A percentile compares a stretch with the other conserved stretches of the same genome.
Evolutionary conservation across 2,797 vertebrate genomes (phyloP).

Genomic region (Meriones psammophilus): DNA sequence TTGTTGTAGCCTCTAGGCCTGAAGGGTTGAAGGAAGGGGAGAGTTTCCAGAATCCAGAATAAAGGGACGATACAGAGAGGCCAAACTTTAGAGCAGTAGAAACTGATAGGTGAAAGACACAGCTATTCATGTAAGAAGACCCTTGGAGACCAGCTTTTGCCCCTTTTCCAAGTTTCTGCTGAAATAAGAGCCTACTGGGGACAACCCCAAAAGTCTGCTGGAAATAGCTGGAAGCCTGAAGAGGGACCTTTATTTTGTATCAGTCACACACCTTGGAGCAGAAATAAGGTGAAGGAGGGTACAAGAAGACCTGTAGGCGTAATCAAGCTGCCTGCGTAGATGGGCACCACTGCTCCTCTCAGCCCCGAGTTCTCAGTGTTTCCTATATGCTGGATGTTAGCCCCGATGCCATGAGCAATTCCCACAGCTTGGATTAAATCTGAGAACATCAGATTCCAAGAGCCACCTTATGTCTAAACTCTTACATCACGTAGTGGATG

Average conservation of each 20-base stretch:
- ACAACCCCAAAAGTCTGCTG: not conserved
- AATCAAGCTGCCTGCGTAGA: not conserved
- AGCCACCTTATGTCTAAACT: not conserved
- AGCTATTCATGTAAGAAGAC: not conserved
- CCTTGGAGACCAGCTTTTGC: not conserved
- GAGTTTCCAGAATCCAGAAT: constrained; percentile 4
- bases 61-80: not conserved
- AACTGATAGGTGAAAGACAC: not conserved
- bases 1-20: not conserved
- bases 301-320: not conserved
- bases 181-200: not conserved
- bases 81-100: not conserved
- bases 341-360: not conserved
- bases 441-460: not conserved
- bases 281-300: not conserved
- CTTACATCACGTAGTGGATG: not conserved
- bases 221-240: not conserved
- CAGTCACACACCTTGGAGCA: not conserved
- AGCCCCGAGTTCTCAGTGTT: not conserved
- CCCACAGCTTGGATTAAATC: not conserved
- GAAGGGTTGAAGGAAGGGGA: not conserved
- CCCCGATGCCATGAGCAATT: not conserved
- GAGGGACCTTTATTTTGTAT: not conserved
- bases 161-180: not conserved
- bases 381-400: not conserved